phyloP scores from a whole-genome alignment of 2,888 invertebrate species.

The Lamproptera curius region DNA sequence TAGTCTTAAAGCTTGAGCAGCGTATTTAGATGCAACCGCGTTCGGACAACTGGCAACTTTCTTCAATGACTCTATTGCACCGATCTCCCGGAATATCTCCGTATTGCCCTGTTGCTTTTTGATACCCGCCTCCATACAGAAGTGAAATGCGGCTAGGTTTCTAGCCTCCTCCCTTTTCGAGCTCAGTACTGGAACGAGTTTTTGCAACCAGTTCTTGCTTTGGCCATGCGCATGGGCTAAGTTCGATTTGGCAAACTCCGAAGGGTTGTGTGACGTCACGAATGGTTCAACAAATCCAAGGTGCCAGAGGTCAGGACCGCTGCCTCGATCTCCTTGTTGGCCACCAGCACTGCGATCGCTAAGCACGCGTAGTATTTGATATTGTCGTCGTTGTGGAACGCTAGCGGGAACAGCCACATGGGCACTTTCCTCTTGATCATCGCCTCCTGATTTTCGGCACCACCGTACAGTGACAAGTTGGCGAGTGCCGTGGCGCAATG shows the following conservation, averaged over 20 bases:
- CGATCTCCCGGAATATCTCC: conserved; percentile 94
- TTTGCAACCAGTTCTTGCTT: conserved; percentile 95
- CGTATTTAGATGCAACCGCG: conserved; percentile 97
- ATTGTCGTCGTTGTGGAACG: conserved; percentile 97
- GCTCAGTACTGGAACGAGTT: conserved; percentile 94
- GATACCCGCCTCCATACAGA: conserved; percentile 99
- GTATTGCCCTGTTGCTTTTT: conserved; percentile 96
- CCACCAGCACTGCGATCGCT: conserved; percentile 97
- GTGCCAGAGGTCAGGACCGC: conserved; percentile 98
- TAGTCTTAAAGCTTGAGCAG: conserved; percentile 92
- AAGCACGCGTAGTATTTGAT: conserved; percentile 99
- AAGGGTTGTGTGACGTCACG: conserved; percentile 95
- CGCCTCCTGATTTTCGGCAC: conserved; percentile 96
- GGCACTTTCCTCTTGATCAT: conserved; percentile 97
- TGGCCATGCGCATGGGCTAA: conserved; percentile 96
- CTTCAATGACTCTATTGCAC: conserved; percentile 96
- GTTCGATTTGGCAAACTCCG: conserved; percentile 95
- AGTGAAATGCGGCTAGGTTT: conserved; percentile 97
- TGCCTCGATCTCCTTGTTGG: conserved; percentile 98
- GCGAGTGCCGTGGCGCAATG: conserved; percentile 98
- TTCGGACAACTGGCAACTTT: conserved; percentile 98
- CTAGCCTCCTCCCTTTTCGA: conserved; percentile 97
- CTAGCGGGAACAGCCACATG: conserved; percentile 98
- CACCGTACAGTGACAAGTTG: conserved; percentile 97
- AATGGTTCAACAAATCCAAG: conserved; percentile 98